Evolutionary conservation across 64 coral and sea anemone species (phyloP).

Genomic region (Exaiptasia diaphana): DNA sequence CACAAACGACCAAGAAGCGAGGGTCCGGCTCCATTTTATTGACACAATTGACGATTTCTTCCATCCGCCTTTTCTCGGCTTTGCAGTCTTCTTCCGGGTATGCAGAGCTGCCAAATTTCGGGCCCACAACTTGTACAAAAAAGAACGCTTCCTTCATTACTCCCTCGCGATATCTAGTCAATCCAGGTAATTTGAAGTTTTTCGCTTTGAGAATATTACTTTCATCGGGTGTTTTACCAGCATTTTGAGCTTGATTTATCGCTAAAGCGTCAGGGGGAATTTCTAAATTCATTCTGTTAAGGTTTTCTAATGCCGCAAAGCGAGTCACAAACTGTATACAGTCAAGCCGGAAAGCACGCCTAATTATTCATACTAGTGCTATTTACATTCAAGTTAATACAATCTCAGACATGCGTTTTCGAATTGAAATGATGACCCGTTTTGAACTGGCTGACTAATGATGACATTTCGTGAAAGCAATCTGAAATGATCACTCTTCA

Average conservation of each 20-base stretch:
- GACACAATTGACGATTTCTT: conserved; percentile 34
- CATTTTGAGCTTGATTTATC: conserved; percentile 72
- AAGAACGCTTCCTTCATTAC: conserved; percentile 66
- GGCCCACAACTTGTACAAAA: conserved; percentile 80
- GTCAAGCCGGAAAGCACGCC: not conserved
- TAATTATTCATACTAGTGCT: too few relatives aligned
- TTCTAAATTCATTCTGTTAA: conserved; percentile 69
- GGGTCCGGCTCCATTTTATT: conserved; percentile 79
- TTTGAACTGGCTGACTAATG: too few relatives aligned
- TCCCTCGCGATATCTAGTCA: conserved; percentile 79
- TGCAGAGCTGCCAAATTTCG: conserved; percentile 57
- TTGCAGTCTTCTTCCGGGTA: conserved; percentile 78
- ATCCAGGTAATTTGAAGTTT: conserved; percentile 76
- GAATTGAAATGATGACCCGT: too few relatives aligned
- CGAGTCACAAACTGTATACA: not conserved
- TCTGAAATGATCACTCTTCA: too few relatives aligned
- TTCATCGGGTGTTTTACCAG: conserved; percentile 86
- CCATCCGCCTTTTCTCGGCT: conserved; percentile 38
- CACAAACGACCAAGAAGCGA: conserved; percentile 75
- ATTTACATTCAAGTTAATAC: too few relatives aligned
- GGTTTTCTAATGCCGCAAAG: not conserved
- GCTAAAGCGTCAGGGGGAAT: conserved; percentile 89
- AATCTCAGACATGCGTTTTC: too few relatives aligned
- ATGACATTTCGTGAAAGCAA: too few relatives aligned
- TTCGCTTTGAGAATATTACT: conserved; percentile 73